phyloP scores from a whole-genome alignment of 2,888 invertebrate species.

The Caenorhabditis drosophilae region DNA sequence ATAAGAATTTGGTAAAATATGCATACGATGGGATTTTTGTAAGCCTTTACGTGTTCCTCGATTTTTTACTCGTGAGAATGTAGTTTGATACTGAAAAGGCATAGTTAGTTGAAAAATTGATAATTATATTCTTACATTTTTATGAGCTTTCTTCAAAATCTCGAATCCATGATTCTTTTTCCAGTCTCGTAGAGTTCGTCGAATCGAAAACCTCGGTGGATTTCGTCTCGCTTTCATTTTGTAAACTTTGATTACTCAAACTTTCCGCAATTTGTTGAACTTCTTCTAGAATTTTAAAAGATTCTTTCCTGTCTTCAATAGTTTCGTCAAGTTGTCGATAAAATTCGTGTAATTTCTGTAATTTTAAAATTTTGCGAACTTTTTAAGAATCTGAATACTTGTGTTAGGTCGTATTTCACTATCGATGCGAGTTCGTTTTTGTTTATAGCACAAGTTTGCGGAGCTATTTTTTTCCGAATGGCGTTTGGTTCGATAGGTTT shows the following conservation, averaged over 20 bases:
- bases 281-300: conserved; percentile 19
- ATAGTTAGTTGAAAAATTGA: background rate
- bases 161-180: conserved; percentile 11
- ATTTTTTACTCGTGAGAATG: conserved; percentile 1
- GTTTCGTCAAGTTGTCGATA: conserved; percentile 26
- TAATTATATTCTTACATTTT: background rate
- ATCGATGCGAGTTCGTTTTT: conserved; percentile 45
- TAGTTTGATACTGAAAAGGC: conserved; percentile 1
- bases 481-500: conserved; percentile 36
- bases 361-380: background rate
- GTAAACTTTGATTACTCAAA: conserved; percentile 12
- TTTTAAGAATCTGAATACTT: too few species aligned
- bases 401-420: conserved; percentile 45
- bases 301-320: conserved; percentile 13
- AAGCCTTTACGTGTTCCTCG: conserved; percentile 14
- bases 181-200: conserved; percentile 4
- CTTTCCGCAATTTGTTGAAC: conserved; percentile 21
- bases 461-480: conserved; percentile 47
- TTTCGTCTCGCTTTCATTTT: conserved; percentile 2
- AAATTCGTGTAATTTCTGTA: conserved; percentile 32
- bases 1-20: conserved; percentile 14
- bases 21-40: conserved; percentile 20
- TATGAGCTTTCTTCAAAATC: conserved; percentile 14
- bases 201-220: conserved; percentile 5
- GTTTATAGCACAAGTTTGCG: conserved; percentile 53